Evolutionary conservation across 1,140 invertebrate species (phyloP), one percentile per base, ranked within the genome.

Genomic region (Cecropterus lyciades): DNA sequence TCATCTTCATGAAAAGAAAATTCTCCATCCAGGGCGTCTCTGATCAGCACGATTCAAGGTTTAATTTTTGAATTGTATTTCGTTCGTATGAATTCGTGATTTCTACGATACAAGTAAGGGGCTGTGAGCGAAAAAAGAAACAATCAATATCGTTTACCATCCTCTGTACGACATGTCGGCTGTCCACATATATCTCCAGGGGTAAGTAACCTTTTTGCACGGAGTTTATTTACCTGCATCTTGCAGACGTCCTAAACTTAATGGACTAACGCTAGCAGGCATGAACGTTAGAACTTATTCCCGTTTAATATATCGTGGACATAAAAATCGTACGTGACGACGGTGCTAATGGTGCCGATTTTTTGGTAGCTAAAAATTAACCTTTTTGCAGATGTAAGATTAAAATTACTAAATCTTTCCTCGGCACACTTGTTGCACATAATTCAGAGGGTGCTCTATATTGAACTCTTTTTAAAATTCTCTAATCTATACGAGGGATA

Each of bases 191-290:
- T 11, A 33, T 37, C 13, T 52, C 30, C 14, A 40, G 30, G 16
- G 15, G 30, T 51, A 51, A 46, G 45, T 11, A 46, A 46, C 45
- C 45, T 20, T 14, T 15, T 13, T 14, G 45, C 10, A 20, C 16
- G 7, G 10, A 53, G 51, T 53, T 57, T 45, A 45, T 45, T 57
- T 57, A 57, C 53, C 53, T 57, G 53, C 53, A 57, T 57, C 42
- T 57, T 11, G 53, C 40, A 57, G 53, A 57, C 53, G 53, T 45
- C 20, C 53, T 45, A 57, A 57, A 57, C 53, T 57, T 42, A 57
- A 57, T 42, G 53, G 53, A 57, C 40, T 57, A 57, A 57, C 45
- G 53, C 20, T 57, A 37, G 20, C 10, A 57, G 53, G 17, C 33
- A 40, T 9, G 20, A 16, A n/a, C 20, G 53, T 13, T 14, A 43